Conservation (phyloP, 2,113 vertebrate genomes). For the Megalops atlanticus region DNA sequence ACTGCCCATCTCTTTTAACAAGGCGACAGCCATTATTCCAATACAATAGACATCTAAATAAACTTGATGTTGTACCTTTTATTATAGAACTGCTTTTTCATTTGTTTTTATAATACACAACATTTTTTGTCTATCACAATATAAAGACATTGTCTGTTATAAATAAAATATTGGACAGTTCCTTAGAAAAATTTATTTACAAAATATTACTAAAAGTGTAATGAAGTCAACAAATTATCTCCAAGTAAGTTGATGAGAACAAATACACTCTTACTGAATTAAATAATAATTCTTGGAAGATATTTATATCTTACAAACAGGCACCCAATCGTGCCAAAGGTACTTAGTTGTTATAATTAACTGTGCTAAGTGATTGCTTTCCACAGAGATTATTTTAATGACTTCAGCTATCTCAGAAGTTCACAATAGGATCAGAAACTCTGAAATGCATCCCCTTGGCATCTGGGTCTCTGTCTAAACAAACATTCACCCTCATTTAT, state of each 20-base stretch:
- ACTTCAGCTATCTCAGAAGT: constrained; percentile 29
- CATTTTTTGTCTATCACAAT: too few relatives aligned
- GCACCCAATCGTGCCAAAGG: constrained; percentile 20
- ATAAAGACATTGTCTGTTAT: neutral
- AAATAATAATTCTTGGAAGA: constrained; percentile 2
- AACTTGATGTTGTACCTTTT: too few relatives aligned
- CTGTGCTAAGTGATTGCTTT: constrained; percentile 32
- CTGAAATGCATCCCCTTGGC: constrained; percentile 11
- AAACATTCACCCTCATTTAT: constrained; percentile 34
- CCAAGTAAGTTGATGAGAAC: constrained; percentile 16
- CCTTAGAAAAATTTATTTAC: neutral
- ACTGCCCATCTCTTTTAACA: neutral
- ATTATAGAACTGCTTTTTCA: too few relatives aligned
- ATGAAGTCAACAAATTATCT: constrained; percentile 34
- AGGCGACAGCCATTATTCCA: too few relatives aligned
- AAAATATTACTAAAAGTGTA: neutral
- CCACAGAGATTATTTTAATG: constrained; percentile 32
- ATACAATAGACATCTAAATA: too few relatives aligned
- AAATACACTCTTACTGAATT: neutral
- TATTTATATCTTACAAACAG: constrained; percentile 21
- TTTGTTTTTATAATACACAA: too few relatives aligned
- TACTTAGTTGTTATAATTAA: constrained; percentile 32
- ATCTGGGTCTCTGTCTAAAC: constrained; percentile 23
- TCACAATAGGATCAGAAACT: constrained; percentile 34
- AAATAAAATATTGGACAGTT: neutral